Evolutionary conservation across 2,888 invertebrate species (phyloP), one percentile per base, ranked within the genome.

Genomic region (Ernsta delagoae): DNA sequence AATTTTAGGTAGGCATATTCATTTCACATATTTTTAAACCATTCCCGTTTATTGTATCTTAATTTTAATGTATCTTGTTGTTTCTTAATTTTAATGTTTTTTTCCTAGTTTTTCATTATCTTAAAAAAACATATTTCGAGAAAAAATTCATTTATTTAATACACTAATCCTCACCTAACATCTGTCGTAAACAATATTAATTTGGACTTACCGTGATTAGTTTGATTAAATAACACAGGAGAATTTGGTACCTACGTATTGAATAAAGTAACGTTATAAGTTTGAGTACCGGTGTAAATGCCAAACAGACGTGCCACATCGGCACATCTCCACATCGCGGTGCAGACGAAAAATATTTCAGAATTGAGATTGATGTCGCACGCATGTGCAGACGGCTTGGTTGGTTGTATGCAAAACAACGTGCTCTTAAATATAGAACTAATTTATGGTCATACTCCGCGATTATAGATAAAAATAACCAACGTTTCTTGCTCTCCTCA

Each of bases 311-410:
- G 65, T 69, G 57, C 70, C 65, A 59, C 67, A 60, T 56, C 70
- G 70, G n/a, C n/a, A n/a, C n/a, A n/a, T n/a, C n/a, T n/a, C 62
- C 63, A 70, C 64, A 73, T 75, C 76, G 78, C 77, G 75, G 76
- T 78, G 82, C 88, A 90, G 89, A 91, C 91, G 83, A 91, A 92
- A 92, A 92, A 93, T 91, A 92, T 91, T 91, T 87, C 84, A 89
- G 90, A 91, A 92, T 91, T 92, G 90, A 92, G 92, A 92, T 92
- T 89, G 90, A 93, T 93, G 92, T 89, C 84, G 87, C 90, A 89
- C 92, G 92, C 92, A 92, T 91, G 92, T 91, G 91, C 90, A 92
- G 92, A 92, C 91, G 91, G 92, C 92, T 91, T 91, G 88, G 83
- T 81, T 87, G 90, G 81, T 86, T 86, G 89, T 90, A 90, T 86